Evolutionary conservation across 2,113 vertebrate genomes (phyloP), one percentile per base, ranked within the genome.

Genomic region (Oncorhynchus clarkii): DNA sequence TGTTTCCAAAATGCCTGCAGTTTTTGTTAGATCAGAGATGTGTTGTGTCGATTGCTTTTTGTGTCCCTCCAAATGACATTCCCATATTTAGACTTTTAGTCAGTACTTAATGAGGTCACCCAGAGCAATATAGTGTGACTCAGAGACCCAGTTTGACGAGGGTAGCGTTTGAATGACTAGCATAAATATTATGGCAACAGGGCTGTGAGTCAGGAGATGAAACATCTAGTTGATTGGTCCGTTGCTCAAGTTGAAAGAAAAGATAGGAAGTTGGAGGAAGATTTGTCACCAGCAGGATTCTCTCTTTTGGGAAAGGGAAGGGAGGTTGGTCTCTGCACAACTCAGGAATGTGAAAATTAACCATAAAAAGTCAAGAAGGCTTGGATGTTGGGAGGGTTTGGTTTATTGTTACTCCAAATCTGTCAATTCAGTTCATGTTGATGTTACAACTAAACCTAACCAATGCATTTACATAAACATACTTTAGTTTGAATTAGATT

Each of bases 151-250:
- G 83, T 87, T 81, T 16, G 83, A 89, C 73, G 82, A 77, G 85
- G 72, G 67, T 78, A 59, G 67, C 73, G 59, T 77, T 81, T 89
- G 79, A 90, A 91, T 84, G 70, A 82, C 81, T 73, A 27, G 84
- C 75, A 85, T 91, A 87, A 90, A 91, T 89, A 84, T 90, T 84
- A 86, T 80, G 81, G 84, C 82, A 22, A 45, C 9, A 83, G 90
- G 88, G 82, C 88, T 88, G 89, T 91, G 89, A 90, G 85, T 90
- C 88, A 90, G 90, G 83, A 80, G 84, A 75, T 84, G 85, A 77
- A 78, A 85, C 84, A 74, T 82, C 69, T 76, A 78, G 78, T 66
- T 85, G 78, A 81, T 79, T 85, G 84, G 82, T 79, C 80, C 81
- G 20, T 80, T 81, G 75, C 84, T 76, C 49, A 66, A 82, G 88